phyloP scores from a whole-genome alignment of 2,797 vertebrate species.

The Fringilla coelebs region DNA sequence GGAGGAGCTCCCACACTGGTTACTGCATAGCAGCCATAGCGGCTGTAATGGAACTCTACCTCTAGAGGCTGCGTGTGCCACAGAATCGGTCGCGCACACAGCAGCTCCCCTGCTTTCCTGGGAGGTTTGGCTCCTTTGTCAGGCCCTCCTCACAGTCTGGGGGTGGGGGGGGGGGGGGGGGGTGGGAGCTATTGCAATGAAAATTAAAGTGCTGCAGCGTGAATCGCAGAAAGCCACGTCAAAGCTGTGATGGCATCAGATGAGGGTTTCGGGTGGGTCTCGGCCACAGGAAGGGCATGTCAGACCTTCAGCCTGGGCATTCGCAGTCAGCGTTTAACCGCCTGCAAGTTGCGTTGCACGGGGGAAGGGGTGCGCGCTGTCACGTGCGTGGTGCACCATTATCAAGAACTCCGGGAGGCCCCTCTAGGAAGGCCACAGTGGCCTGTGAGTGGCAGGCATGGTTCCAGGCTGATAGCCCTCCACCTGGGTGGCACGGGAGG shows the following conservation, averaged over 20 bases:
- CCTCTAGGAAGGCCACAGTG: rapidly evolving
- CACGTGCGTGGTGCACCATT: rapidly evolving
- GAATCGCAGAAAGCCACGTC: rapidly evolving
- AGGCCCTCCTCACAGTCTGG: not conserved
- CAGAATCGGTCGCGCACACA: not conserved
- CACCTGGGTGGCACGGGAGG: not conserved
- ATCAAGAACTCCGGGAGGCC: not conserved
- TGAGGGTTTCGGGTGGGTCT: not conserved
- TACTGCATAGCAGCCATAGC: not conserved
- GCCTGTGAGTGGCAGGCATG: rapidly evolving
- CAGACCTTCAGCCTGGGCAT: rapidly evolving
- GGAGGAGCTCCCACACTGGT: not conserved
- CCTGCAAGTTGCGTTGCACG: rapidly evolving
- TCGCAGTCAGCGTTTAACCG: rapidly evolving
- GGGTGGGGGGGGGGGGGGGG: not conserved
- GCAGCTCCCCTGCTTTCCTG: not conserved
- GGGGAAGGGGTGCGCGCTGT: rapidly evolving
- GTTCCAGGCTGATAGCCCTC: not conserved
- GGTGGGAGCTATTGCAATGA: not conserved
- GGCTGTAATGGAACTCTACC: not conserved
- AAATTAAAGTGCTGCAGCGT: not conserved
- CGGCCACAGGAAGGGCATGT: rapidly evolving
- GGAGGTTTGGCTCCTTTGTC: not conserved
- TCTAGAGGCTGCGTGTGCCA: slow-evolving; percentile 18
- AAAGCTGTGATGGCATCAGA: not conserved